These are phyloP conservation scores for Planococcus citri DNA, from an alignment of 1,140 invertebrate species.

Conservation along the genomic window DNA sequence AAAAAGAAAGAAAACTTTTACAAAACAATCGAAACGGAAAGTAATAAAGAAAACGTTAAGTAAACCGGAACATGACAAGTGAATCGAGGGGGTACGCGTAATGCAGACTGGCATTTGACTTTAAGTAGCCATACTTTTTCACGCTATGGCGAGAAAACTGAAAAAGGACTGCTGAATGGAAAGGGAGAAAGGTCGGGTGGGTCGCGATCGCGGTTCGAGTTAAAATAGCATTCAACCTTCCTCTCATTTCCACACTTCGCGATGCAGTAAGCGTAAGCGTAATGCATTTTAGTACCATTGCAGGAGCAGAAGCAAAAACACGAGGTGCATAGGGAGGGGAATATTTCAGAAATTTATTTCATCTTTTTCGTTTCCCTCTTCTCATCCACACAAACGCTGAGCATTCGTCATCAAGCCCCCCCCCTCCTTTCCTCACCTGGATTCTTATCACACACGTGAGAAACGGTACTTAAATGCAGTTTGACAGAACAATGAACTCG, in stretches of 20 bases:
- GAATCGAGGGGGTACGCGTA: not conserved
- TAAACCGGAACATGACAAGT: not conserved
- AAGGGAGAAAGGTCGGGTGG: not conserved
- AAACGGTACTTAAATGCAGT: not conserved
- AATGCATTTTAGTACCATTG: too few species aligned
- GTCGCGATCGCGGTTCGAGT: too few species aligned
- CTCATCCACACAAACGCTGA: too few species aligned
- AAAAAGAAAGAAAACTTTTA: not conserved
- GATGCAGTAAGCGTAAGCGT: too few species aligned
- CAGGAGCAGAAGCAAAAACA: too few species aligned
- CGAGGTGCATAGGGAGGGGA: not conserved
- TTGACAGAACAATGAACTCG: conserved; percentile 1
- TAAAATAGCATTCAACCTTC: too few species aligned
- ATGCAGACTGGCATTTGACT: not conserved
- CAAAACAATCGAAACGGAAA: not conserved
- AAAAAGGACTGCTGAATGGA: not conserved
- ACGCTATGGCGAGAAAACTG: not conserved
- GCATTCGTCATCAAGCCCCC: too few species aligned
- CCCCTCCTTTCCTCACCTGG: too few species aligned
- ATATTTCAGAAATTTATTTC: not conserved
- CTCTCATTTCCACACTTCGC: too few species aligned
- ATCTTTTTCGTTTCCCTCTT: too few species aligned
- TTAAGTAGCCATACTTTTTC: conserved; percentile 1
- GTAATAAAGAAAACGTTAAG: not conserved
- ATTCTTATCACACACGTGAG: not conserved